Evolutionary conservation across 2,888 invertebrate genomes (phyloP), one percentile per base, ranked within the genome.

Genomic region (Dasysyrphus albostriatus): DNA sequence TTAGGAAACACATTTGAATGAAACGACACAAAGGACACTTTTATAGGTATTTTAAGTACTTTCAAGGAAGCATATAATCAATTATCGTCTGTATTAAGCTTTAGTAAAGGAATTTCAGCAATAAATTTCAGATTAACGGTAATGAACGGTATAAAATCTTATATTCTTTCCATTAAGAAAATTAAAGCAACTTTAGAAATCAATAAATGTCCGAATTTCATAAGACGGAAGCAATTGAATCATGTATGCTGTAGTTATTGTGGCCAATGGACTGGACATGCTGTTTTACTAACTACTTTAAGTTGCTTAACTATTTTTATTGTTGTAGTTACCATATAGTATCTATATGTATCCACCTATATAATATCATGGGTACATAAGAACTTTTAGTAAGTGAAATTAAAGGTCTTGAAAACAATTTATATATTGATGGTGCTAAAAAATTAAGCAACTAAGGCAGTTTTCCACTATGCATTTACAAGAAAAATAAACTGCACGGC

Each of bases 11-110:
- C 77, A 85, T 85, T 85, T 85, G 82, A 85, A 82, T 82, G 63
- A 12, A 74, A 69, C 51, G 85, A 67, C 81, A 61, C 76, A 77
- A 85, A 77, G 77, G 85, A 77, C 85, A 77, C 82, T 85, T 85
- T 85, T 85, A 85, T 85, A 82, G 82, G 77, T 82, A 82, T 74
- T 81, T 82, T 85, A 82, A 82, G 81, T 85, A 47, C 72, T 61
- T 32, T 42, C 69, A 37, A 12, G 42, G 19, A 73, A 82, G 39
- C 69, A 67, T 61, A 54, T 29, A 82, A 85, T 85, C 85, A 85
- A 85, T 85, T 85, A 85, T 37, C 73, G 73, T 77, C 85, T 37
- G n/a, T 24, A 44, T 16, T 59, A 39, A 24, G 39, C 24, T 61
- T 39, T 6, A 29, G 39, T 29, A 72, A 85, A 85, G 73, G 77